phyloP scores from a whole-genome alignment of 2,888 invertebrate genomes.

The Nephrotoma flavescens region DNA sequence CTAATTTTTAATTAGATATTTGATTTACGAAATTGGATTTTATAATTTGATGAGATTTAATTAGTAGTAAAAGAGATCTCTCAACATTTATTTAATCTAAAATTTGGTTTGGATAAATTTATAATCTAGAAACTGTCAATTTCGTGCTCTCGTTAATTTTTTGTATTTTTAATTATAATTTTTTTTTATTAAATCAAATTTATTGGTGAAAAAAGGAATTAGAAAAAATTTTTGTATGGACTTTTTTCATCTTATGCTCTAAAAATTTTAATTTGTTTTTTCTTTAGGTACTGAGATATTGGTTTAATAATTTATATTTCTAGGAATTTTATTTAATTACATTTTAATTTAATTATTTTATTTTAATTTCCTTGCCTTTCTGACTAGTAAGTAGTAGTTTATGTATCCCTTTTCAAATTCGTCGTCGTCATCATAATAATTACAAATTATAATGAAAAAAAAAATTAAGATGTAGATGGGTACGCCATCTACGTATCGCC shows the following conservation, averaged over 20 bases:
- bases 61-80: background rate
- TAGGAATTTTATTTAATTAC: background rate
- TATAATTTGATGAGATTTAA: background rate
- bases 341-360: background rate
- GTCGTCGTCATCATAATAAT: background rate
- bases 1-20: background rate
- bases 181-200: background rate
- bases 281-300: conserved; percentile 2
- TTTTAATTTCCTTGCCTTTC: background rate
- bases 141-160: conserved; percentile 9
- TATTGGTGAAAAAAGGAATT: background rate
- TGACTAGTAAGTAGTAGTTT: background rate
- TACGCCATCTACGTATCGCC: background rate
- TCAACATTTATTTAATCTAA: background rate
- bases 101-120: background rate
- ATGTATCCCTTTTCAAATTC: background rate
- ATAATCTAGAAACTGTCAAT: conserved; percentile 10
- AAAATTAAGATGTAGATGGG: background rate
- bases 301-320: background rate
- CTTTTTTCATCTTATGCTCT: background rate
- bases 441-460: background rate
- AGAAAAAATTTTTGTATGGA: background rate
- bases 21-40: background rate
- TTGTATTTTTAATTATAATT: background rate
- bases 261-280: background rate